Base-by-base conservation (phyloP, 2,113 vertebrate genomes). In the Anarrhichthys ocellatus region DNA sequence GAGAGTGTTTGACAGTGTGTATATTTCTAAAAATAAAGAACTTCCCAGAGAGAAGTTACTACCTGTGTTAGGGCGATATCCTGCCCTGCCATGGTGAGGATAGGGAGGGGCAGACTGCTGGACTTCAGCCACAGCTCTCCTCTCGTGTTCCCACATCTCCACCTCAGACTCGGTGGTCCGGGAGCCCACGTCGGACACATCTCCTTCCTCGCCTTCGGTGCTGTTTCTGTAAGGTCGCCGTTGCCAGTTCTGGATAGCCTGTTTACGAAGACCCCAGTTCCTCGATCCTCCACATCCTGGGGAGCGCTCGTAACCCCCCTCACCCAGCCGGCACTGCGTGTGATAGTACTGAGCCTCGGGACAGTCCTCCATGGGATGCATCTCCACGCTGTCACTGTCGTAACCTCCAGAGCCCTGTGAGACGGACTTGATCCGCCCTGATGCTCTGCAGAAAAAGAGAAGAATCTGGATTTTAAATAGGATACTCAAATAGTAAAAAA, bases 171-270 rank as follows among this genome's bases (percentile, higher is more conserved):
- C 98, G 0, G 98, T 99, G 64, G 98, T 99, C 73, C 98, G 94
- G 76, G 98, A 99, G 9, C 97, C 98, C 86, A 97, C 97, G 1
- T 99, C 98, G 0, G 98, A 99, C 70, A 98, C 91, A 1, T 99
- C 98, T 0, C 97, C 98, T 77, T 99, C 98, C 84, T 99, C 98
- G 0, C 98, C 98, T 76, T 99, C 98, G 0, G 96, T 99, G 96
- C 98, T 99, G 95, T 99, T 98, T 78, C 96, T 95, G 89, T 98
- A 98, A 0, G 98, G 98, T 73, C 98, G 94, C 38, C 97, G 96
- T 90, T 99, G 97, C 97, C 98, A 99, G 94, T 99, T 99, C 83
- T 99, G 97, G 89, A 99, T 98, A 69, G 98, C 98, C 90, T 99
- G 98, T 38, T 98, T 96, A 18, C 98, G 96, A 32, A 99, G 96